Base-by-base conservation (phyloP, 2,888 invertebrate genomes). In the Melikaiella ostensackeni region DNA sequence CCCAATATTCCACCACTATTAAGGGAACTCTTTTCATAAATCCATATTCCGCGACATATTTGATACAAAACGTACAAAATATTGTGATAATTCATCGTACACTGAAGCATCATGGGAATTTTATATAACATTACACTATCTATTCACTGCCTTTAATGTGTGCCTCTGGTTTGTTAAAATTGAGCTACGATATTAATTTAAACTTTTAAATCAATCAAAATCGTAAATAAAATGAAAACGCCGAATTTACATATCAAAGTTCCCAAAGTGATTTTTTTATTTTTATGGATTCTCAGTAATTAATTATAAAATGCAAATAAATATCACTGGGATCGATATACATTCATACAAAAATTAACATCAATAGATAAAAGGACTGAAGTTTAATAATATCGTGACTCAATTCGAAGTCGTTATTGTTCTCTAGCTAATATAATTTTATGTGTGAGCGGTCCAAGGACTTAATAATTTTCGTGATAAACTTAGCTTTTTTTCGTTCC, bases 111-210 rank as follows among this genome's bases (percentile, higher is more conserved):
- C 19, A 46, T 30, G 24, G 66, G 19, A 46, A 46, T n/a, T 27
- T 46, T 27, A 42, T 66, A 46, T 46, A 21, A 66, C 27, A 46
- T 66, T 46, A 46, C 46, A 46, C 46, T 66, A 66, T 46, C 27
- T 66, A 66, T 46, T 66, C 21, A 46, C 27, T 66, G 66, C 66
- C 66, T 66, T 46, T 46, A n/a, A 66, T 66, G 66, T 66, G 66
- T 66, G 66, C 66, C 66, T 66, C 66, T 42, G 66, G 30, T 27
- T 46, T 66, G 19, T 66, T 46, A 66, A 66, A 46, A 46, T 66
- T 66, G 66, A 66, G 66, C 46, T 27, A 16, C 46, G 66, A 66
- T 66, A 66, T 66, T 66, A 16, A 46, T 66, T 46, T 46, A 27
- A 30, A 46, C 66, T 66, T 27, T 42, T 16, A 42, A 64, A 9